Base-by-base conservation (phyloP, 1,140 invertebrate genomes). In the Drosophila equinoxialis region DNA sequence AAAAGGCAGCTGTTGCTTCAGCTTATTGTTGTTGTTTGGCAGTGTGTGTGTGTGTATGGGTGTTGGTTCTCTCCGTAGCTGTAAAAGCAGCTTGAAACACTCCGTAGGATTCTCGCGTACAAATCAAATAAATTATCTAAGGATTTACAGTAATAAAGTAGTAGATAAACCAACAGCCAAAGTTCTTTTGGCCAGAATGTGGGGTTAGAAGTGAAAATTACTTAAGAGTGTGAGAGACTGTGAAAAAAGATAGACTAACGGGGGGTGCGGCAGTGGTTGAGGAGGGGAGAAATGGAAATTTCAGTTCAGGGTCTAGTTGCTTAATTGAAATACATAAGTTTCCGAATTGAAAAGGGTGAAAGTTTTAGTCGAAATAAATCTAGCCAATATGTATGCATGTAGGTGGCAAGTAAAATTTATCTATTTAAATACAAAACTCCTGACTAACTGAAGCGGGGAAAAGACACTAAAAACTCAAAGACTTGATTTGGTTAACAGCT, bases 61-160 rank as follows among this genome's bases (percentile, higher is more conserved):
- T 70, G 55, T 58, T 51, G 60, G 54, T 59, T 64, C 65, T 64
- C 26, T 64, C 26, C 51, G 45, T 51, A 20, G 45, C 45, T 51
- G 45, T 51, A 4, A 51, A 8, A 51, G 45, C 77, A 35, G 59
- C 60, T 75, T 68, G 48, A 77, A 64, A 35, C 30, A 58, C 48
- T 54, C 42, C 63, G 39, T 20, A 72, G 70, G 61, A 82, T 74
- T 81, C 84, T 73, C 84, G 83, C 84, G 83, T 87, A 89, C 83
- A 87, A 87, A 87, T 87, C 83, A 87, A 87, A 87, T 87, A 87
- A 87, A 87, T 86, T 87, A 87, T 87, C 83, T 87, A 68, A 89
- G 83, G 83, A 86, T 86, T 87, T 87, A 89, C 79, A 87, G 79
- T 87, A 87, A 87, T 87, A 87, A 87, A 87, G 83, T 89, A 87